phyloP scores from a whole-genome alignment of 2,113 vertebrate genomes.

The Pangasianodon gigas region DNA sequence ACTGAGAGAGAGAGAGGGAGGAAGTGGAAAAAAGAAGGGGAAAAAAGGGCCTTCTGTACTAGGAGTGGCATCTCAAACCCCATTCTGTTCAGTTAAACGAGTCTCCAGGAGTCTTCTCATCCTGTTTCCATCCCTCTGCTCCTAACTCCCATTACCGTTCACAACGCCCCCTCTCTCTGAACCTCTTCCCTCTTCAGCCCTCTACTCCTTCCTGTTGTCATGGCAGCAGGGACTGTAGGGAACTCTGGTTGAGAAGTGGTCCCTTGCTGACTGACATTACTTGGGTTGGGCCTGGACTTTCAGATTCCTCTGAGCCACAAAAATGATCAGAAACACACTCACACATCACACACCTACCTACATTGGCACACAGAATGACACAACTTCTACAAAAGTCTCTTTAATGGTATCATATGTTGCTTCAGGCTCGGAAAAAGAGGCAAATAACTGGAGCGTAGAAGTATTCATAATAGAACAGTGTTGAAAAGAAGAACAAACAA shows the following conservation, averaged over 20 bases:
- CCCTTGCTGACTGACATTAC: slow-evolving; percentile 51
- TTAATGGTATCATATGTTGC: slow-evolving; percentile 30
- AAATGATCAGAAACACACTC: slow-evolving; percentile 28
- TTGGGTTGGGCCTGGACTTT: slow-evolving; percentile 57
- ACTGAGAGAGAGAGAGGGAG: neutral
- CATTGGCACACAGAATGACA: neutral
- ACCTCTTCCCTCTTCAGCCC: slow-evolving; percentile 37
- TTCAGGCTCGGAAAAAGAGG: slow-evolving; percentile 18
- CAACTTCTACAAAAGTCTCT: slow-evolving; percentile 12
- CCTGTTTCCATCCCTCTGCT: slow-evolving; percentile 59
- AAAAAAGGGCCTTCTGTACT: slow-evolving; percentile 52
- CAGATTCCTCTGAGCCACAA: slow-evolving; percentile 17
- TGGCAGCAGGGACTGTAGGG: slow-evolving; percentile 58
- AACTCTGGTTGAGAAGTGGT: slow-evolving; percentile 53
- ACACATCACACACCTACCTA: neutral
- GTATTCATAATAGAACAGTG: slow-evolving; percentile 20
- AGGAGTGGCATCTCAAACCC: slow-evolving; percentile 36
- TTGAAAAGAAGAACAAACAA: slow-evolving; percentile 33
- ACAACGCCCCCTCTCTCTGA: slow-evolving; percentile 53
- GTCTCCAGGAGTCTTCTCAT: slow-evolving; percentile 55
- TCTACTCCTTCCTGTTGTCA: slow-evolving; percentile 48
- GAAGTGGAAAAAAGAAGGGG: slow-evolving; percentile 21
- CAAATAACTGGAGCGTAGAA: neutral
- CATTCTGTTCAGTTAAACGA: slow-evolving; percentile 59
- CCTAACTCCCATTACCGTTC: slow-evolving; percentile 59